Evolutionary conservation across 1,140 invertebrate genomes (phyloP).

Genomic region (Bradysia coprophila): DNA sequence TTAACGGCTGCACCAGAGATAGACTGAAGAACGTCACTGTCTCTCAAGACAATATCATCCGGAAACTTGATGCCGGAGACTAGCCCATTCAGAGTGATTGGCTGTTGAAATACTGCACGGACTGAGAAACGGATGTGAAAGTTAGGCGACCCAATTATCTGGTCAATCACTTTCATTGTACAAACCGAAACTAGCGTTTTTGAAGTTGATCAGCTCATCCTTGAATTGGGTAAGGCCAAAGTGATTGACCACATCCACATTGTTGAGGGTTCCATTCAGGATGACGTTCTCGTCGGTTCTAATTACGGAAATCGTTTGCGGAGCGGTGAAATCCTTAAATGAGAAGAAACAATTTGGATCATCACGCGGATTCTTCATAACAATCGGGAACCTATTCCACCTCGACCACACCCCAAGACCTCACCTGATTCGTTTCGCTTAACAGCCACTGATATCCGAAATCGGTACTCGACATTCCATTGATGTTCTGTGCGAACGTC

Average conservation of each 20-base stretch:
- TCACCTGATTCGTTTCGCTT: constrained; percentile 1
- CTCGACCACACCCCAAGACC: background rate
- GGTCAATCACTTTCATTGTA: background rate
- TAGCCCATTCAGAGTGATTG: background rate
- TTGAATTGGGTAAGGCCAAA: background rate
- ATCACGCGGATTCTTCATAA: background rate
- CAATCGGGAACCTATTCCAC: background rate
- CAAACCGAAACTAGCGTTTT: background rate
- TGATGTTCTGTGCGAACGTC: constrained; percentile 11
- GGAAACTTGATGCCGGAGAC: background rate
- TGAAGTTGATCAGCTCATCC: background rate
- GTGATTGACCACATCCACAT: constrained; percentile 16
- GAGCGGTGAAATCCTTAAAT: constrained; percentile 13
- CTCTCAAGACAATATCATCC: background rate
- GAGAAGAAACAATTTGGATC: background rate
- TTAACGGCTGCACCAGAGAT: too few species aligned
- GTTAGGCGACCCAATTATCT: background rate
- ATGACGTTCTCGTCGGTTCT: constrained; percentile 11
- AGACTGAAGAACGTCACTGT: background rate
- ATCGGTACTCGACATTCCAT: constrained; percentile 11
- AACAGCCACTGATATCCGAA: constrained; percentile 15
- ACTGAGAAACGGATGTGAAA: background rate
- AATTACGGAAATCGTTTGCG: constrained; percentile 12
- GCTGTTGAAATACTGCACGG: background rate
- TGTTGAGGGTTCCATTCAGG: constrained; percentile 18